Base-by-base conservation (phyloP, 92 coral and sea anemone genomes). In the Diadumene lineata region DNA sequence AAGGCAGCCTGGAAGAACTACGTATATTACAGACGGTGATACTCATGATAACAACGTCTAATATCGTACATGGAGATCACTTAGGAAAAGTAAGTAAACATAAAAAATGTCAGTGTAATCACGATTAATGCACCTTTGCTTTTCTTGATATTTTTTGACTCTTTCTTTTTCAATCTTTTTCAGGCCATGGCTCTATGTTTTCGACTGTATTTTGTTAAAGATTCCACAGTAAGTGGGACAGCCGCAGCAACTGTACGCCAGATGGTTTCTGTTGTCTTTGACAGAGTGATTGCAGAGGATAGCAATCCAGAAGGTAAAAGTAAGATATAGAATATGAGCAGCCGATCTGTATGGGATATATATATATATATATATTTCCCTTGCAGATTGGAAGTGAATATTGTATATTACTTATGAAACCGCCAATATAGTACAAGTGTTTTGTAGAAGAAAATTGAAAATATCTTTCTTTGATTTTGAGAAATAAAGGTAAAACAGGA, bases 181-280 rank as follows among this genome's bases (percentile, higher is more conserved):
- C 62, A 94, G 98, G 98, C 98, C 30, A 94, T 94, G 92, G 98
- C 90, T 64, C 69, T 94, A 65, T 94, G 98, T 70, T 94, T 94
- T 89, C 88, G 89, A 66, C 86, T 94, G 21, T 92, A 94, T 57
- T 94, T 86, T 84, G 81, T 83, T 32, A 94, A 94, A 77, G 98
- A 94, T 77, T 76, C 97, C 7, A 94, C 98, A 21, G 82, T 92
- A 28, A 92, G 98, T 58, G 87, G 92, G 31, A 94, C 98, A 13
- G 98, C 98, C 1, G 98, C 98, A 19, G 98, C 98, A 2, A 94
- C 97, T 50, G 97, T 94, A 2, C 85, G 98, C 28, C 98, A 94
- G 76, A 94, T 92, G 97, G 97, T 92, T 55, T 94, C 98, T 11
- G 98, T 90, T 22, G 89, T 89, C 33, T 94, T 94, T 91, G 98